phyloP scores from a whole-genome alignment of 2,797 vertebrate species.

The Tapirus indicus region DNA sequence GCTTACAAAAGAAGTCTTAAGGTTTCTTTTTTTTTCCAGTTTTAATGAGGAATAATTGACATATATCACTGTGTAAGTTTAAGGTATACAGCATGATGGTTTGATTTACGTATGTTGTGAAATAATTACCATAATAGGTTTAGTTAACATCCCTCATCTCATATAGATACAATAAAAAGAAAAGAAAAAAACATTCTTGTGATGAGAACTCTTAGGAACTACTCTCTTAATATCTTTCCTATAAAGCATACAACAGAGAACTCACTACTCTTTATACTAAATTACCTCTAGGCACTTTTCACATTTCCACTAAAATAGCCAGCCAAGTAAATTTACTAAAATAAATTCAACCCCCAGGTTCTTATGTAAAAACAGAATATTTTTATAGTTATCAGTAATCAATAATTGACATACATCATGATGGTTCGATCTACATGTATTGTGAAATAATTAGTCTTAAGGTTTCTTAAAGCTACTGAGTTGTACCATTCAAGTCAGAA shows the following conservation, averaged over 20 bases:
- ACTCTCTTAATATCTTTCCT: not conserved
- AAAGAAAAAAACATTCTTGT: not conserved
- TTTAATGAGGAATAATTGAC: not conserved
- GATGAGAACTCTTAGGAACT: not conserved
- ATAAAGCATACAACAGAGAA: not conserved
- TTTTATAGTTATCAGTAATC: not conserved
- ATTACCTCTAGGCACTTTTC: conserved; percentile 6
- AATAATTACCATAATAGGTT: not conserved
- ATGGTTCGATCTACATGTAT: not conserved
- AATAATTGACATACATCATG: not conserved
- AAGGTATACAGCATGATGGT: not conserved
- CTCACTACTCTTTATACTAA: not conserved
- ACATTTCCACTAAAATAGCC: conserved; percentile 13
- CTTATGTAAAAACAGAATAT: not conserved
- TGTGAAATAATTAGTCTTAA: not conserved
- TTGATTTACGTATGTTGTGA: not conserved
- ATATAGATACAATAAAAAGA: not conserved
- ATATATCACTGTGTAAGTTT: not conserved
- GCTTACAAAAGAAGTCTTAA: not conserved
- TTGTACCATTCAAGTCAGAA: conserved; percentile 48
- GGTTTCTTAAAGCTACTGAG: conserved; percentile 21
- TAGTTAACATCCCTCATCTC: not conserved
- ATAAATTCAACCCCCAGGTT: not conserved
- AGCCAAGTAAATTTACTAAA: not conserved
- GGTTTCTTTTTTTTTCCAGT: not conserved